A percentile compares a stretch with the other conserved stretches of the same genome.
phyloP scores from a whole-genome alignment of 2,113 vertebrate genomes.

The Labeo catla region DNA sequence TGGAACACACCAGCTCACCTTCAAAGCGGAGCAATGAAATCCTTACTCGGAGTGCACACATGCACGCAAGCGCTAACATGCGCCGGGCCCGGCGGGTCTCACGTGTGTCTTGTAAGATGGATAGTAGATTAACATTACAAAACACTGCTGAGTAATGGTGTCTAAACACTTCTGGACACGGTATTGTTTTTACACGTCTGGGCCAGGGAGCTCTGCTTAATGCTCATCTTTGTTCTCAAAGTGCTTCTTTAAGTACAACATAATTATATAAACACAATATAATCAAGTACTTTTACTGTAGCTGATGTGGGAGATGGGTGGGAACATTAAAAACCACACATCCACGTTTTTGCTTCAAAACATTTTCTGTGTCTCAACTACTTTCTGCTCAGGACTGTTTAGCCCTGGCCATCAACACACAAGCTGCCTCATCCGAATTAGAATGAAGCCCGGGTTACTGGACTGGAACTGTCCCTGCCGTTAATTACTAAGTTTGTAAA shows the following conservation, averaged over 20 bases:
- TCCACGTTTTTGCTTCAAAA: neutral
- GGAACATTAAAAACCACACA: neutral
- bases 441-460: constrained; percentile 5
- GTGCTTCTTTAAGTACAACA: constrained; percentile 10
- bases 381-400: neutral
- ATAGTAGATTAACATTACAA: neutral
- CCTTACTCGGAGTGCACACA: neutral
- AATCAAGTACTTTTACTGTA: neutral
- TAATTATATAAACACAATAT: constrained; percentile 12
- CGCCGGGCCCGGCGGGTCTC: neutral
- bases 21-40: constrained; percentile 2
- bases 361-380: neutral
- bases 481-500: constrained; percentile 15
- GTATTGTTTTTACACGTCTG: neutral
- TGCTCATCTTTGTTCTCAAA: neutral
- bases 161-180: neutral
- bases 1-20: constrained; percentile 22
- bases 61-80: neutral
- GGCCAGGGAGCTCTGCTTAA: neutral
- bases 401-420: neutral
- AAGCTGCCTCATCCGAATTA: neutral
- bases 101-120: neutral
- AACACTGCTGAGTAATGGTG: constrained; percentile 2
- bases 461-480: neutral
- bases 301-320: neutral